Evolutionary conservation across 2,888 invertebrate species (phyloP), one percentile per base, ranked within the genome.

Genomic region (Dryocosmus kuriphilus): DNA sequence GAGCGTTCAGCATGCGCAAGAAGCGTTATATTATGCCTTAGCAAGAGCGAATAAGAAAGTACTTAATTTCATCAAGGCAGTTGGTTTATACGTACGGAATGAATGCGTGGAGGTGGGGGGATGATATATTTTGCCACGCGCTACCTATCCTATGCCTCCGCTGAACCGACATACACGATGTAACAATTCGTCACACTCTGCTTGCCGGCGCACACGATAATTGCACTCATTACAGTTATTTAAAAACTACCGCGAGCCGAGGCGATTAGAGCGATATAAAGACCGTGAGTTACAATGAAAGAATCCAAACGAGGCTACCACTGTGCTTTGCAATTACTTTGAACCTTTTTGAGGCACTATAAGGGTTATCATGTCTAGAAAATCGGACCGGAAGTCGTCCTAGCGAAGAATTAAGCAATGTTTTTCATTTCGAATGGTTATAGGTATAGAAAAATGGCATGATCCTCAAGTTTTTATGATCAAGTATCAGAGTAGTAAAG

Each of bases 181-280:
- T 86, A 88, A 87, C 89, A 87, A 89, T 87, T 89, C 88, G 89
- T 89, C 88, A 89, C 89, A 90, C 90, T 90, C 90, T 90, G 90
- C 89, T 90, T 89, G 88, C 81, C 86, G 84, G 88, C 88, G 90
- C 90, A 88, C 90, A 90, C 89, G 90, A 90, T 89, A 90, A 90
- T 90, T 90, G 88, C 89, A 83, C 88, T 90, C 90, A 89, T 90
- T 90, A 90, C 89, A 87, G 89, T 90, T 90, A 89, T 90, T 89
- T 88, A 86, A 89, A 89, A 90, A 89, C 85, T 85, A 78, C 80
- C 78, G 22, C 41, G 78, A 79, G 74, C 77, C 75, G 51, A 80
- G 74, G 76, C 77, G 82, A 80, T 80, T 79, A 80, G 80, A 32
- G 63, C 73, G 80, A 80, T 82, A 79, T 79, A 74, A 80, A 80